A percentile compares a stretch with the other conserved stretches of the same genome.
phyloP scores from a whole-genome alignment of 2,113 vertebrate species.

The Centrocercus urophasianus region DNA sequence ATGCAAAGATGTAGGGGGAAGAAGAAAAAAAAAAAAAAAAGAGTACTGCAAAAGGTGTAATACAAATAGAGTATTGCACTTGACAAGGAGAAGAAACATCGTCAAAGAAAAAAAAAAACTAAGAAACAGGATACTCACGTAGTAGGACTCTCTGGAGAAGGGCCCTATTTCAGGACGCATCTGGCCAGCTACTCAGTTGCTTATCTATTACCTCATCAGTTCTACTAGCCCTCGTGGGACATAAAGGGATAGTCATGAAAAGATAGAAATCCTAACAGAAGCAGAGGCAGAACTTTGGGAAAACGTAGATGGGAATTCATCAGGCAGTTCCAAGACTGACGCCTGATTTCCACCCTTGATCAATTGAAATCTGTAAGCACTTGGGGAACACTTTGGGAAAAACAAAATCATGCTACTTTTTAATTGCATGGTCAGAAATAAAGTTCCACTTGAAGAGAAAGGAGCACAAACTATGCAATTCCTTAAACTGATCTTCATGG shows the following conservation, averaged over 20 bases:
- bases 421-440: background rate
- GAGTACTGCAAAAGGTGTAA: background rate
- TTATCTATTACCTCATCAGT: background rate
- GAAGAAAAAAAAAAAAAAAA: background rate
- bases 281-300: background rate
- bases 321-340: background rate
- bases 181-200: background rate
- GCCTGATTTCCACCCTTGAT: background rate
- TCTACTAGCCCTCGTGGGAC: background rate
- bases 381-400: background rate
- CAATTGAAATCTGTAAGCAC: background rate
- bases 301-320: background rate
- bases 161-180: background rate
- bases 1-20: background rate
- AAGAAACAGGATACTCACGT: background rate
- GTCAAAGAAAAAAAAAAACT: background rate
- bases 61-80: background rate
- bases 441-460: background rate
- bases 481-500: background rate
- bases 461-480: background rate
- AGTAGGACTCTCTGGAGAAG: background rate
- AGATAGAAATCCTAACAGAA: background rate
- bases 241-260: background rate
- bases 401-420: background rate
- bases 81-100: background rate